A percentile compares a stretch with the other conserved stretches of the same genome.
Evolutionary conservation across 2,113 vertebrate species (phyloP).

Genomic region (Burhinus bistriatus): DNA sequence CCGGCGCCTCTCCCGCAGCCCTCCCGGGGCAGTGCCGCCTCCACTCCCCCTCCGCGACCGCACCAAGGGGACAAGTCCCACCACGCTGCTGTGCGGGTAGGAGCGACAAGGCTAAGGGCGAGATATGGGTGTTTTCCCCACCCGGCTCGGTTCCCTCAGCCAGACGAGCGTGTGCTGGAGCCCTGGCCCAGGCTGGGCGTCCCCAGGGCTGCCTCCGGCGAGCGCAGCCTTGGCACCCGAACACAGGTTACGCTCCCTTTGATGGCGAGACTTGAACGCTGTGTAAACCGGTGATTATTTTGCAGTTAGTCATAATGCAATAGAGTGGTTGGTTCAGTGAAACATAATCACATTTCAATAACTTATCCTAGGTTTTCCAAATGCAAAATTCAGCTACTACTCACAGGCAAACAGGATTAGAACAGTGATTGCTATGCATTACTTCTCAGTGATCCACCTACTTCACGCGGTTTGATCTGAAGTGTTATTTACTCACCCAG

Average conservation of each 20-base stretch:
- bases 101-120: accelerated
- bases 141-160: not conserved
- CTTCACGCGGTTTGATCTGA: not conserved
- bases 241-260: not conserved
- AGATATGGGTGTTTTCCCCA: accelerated
- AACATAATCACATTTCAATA: not conserved
- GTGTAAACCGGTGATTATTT: not conserved
- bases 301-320: not conserved
- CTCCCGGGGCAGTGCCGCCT: not conserved
- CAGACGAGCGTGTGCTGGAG: accelerated
- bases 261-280: not conserved
- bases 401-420: not conserved
- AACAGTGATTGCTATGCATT: not conserved
- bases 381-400: not conserved
- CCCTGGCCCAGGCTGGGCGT: not conserved
- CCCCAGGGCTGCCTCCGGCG: not conserved
- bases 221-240: not conserved
- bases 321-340: not conserved
- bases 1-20: too few relatives aligned
- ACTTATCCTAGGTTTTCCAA: not conserved
- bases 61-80: not conserved
- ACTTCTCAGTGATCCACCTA: not conserved
- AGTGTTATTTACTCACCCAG: not conserved
- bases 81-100: accelerated
- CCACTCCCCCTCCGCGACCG: accelerated